Evolutionary conservation across 2,888 invertebrate species (phyloP), one percentile per base, ranked within the genome.

Genomic region (Noctua comes): DNA sequence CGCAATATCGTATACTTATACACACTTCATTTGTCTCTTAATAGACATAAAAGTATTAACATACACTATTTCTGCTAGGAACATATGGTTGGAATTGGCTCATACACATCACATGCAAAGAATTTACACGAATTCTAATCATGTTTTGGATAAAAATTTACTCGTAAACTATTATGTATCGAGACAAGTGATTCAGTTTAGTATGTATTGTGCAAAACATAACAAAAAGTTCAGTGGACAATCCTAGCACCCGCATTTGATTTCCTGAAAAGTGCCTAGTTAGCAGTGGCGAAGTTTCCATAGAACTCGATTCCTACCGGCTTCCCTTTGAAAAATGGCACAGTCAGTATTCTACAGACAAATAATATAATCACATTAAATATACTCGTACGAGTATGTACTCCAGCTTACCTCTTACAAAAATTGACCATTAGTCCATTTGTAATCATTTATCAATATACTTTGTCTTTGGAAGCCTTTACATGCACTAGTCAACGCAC

Each of bases 401-500:
- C n/a, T n/a, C n/a, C n/a, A n/a, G n/a, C n/a, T n/a, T n/a, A n/a
- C n/a, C n/a, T n/a, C n/a, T n/a, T n/a, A n/a, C n/a, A n/a, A n/a
- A n/a, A n/a, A n/a, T n/a, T n/a, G n/a, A n/a, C n/a, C n/a, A n/a
- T n/a, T n/a, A n/a, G n/a, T n/a, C 5, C 13, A 13, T 27, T n/a
- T 3, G 5, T 57, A n/a, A 57, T 11, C 21, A 51, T 8, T 51
- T 48, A 48, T 48, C 16, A 16, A 16, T 0, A 51, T 54, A 54
- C 21, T 24, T 24, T 54, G 54, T 10, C 24, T 54, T 18, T 70
- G 48, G 31, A 46, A 62, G 65, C 43, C 51, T 72, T 68, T 43
- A 75, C 51, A 77, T n/a, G n/a, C 48, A 65, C n/a, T 62, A 59
- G 27, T 48, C 57, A 31, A 73, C 46, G 10, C 11, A 31, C 21